Evolutionary conservation across 2,888 invertebrate genomes (phyloP).

Genomic region (Platycnemis pennipes): DNA sequence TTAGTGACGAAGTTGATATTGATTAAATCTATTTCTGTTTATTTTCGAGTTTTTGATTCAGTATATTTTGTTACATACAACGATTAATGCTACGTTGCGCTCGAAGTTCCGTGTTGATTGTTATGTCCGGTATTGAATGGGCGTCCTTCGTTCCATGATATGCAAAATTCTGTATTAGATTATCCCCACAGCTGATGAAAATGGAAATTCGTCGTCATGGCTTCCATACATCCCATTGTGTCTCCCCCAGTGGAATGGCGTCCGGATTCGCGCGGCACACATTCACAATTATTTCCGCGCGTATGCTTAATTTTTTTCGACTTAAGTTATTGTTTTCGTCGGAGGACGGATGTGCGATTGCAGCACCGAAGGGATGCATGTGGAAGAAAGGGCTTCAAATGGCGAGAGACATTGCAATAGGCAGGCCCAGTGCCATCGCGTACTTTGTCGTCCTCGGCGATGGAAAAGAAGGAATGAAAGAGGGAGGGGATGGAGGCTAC

Average conservation of each 20-base stretch:
- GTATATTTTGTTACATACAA: neutral
- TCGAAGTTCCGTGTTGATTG: neutral
- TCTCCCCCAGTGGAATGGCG: neutral
- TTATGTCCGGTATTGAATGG: neutral
- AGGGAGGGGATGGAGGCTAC: conserved; percentile 21
- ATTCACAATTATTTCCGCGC: neutral
- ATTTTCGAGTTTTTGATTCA: neutral
- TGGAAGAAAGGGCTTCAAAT: neutral
- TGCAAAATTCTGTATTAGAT: neutral
- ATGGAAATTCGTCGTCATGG: neutral
- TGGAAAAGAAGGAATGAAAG: neutral
- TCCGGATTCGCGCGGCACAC: neutral
- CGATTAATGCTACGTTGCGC: neutral
- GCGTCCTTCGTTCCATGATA: neutral
- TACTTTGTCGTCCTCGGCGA: conserved; percentile 29
- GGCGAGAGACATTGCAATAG: neutral
- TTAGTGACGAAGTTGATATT: neutral
- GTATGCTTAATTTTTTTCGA: neutral
- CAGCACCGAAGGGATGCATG: neutral
- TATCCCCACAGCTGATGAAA: neutral
- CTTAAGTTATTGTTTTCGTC: conserved; percentile 19
- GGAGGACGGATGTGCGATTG: neutral
- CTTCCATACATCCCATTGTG: neutral
- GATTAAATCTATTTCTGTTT: neutral
- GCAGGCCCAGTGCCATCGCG: neutral